Conservation (phyloP, 2,888 invertebrate genomes). For the Tipula confusa region DNA sequence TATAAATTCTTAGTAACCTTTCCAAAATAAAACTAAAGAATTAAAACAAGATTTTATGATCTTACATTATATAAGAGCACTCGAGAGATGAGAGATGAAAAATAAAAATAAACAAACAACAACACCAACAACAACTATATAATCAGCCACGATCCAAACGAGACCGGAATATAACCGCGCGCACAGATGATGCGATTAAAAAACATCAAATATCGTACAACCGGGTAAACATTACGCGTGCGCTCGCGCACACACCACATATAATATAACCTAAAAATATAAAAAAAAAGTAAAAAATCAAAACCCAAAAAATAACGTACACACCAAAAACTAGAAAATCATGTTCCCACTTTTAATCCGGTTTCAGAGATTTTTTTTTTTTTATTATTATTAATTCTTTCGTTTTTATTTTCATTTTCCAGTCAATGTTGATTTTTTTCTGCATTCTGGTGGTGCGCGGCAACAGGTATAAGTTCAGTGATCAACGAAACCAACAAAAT, state of each 20-base stretch:
- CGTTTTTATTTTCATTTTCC: background rate
- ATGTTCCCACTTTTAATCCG: constrained; percentile 25
- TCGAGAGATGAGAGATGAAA: background rate
- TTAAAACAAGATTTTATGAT: background rate
- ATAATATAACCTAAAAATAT: too few relatives aligned
- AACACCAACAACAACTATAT: background rate
- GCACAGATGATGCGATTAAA: background rate
- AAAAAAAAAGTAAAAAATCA: too few relatives aligned
- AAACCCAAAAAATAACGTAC: background rate
- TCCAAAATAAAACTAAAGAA: background rate
- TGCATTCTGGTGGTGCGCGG: background rate
- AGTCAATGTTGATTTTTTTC: background rate
- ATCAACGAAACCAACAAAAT: background rate
- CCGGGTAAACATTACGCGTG: background rate
- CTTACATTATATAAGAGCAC: background rate
- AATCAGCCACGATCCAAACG: background rate
- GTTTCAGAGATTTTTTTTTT: background rate
- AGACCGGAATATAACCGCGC: background rate
- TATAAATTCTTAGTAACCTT: constrained; percentile 9
- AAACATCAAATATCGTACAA: background rate
- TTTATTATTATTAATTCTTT: background rate
- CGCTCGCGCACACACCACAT: background rate
- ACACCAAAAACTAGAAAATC: constrained; percentile 27
- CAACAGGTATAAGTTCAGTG: constrained; percentile 15
- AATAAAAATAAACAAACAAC: background rate